A percentile compares a stretch with the other conserved stretches of the same genome.
Conservation (phyloP, 2,888 invertebrate genomes). For the Parnassius orleans region DNA sequence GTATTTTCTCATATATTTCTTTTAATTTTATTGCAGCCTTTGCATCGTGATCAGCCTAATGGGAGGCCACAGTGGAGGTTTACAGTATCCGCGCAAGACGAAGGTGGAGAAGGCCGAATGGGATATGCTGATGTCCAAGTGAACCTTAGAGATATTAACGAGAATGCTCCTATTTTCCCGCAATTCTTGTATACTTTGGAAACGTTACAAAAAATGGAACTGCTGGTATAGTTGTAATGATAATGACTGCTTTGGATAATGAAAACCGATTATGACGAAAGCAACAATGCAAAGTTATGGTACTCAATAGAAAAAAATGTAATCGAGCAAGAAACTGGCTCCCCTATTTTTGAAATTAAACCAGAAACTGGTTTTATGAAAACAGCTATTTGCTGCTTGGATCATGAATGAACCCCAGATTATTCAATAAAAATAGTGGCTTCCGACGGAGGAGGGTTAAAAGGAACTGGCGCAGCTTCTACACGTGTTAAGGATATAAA, state of each 20-base stretch:
- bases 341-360: conserved; percentile 98
- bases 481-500: conserved; percentile 98
- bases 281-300: conserved; percentile 95
- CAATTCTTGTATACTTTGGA: conserved; percentile 97
- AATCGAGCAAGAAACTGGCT: conserved; percentile 97
- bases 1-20: background rate
- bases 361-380: conserved; percentile 97
- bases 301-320: conserved; percentile 98
- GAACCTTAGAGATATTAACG: conserved; percentile 97
- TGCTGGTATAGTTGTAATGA: conserved; percentile 98
- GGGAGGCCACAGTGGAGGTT: conserved; percentile 97
- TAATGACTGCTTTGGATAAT: conserved; percentile 98
- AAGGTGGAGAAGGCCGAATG: conserved; percentile 96
- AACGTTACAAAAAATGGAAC: conserved; percentile 98
- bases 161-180: conserved; percentile 98
- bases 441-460: conserved; percentile 96
- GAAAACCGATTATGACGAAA: conserved; percentile 98
- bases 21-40: conserved; percentile 82
- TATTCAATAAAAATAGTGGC: conserved; percentile 98
- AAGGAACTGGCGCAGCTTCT: conserved; percentile 97
- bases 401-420: conserved; percentile 97
- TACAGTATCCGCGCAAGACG: conserved; percentile 96
- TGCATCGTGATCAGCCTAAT: too few relatives aligned
- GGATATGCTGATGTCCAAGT: conserved; percentile 99
- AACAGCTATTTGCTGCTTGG: conserved; percentile 97